Conservation (phyloP, 2,113 vertebrate species). For the Pseudonaja textilis region DNA sequence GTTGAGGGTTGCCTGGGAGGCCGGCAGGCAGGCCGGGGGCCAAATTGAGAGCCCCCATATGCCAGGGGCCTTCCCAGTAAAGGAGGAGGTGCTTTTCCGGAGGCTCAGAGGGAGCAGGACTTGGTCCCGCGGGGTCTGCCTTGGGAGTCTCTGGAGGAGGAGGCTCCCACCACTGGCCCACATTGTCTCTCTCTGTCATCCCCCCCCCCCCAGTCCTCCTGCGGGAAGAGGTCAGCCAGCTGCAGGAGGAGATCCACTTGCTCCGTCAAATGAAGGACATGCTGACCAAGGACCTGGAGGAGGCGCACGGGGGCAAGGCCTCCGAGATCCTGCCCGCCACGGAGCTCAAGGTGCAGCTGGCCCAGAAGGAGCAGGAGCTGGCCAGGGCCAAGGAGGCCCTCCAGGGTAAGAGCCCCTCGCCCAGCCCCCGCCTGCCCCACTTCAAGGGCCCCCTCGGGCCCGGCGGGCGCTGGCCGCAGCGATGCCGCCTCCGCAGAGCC, state of each 20-base stretch:
- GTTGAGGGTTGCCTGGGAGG: not conserved
- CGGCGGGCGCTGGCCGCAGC: no score
- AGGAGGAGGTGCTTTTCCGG: not conserved
- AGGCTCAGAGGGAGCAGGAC: not conserved
- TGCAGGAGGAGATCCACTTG: conserved; percentile 96
- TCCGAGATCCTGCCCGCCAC: conserved; percentile 89
- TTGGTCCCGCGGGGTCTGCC: not conserved
- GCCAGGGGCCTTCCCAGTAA: not conserved
- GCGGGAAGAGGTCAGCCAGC: conserved; percentile 92
- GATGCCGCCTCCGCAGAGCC: no score
- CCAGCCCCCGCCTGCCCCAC: no score
- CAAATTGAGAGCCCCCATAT: not conserved
- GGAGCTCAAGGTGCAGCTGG: conserved; percentile 94
- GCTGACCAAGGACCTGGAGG: conserved; percentile 94
- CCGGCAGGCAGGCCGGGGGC: no score
- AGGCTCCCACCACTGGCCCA: not conserved
- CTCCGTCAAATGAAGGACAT: conserved; percentile 98
- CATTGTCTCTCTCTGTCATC: not conserved
- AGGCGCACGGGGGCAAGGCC: conserved; percentile 87
- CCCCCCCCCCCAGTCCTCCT: conserved; percentile 77
- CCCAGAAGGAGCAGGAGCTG: conserved; percentile 94
- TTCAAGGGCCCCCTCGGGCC: no score
- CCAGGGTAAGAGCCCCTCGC: conserved; percentile 78
- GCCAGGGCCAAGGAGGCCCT: conserved; percentile 93
- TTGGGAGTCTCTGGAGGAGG: not conserved